These are phyloP conservation scores for Hippopotamus amphibius DNA, from an alignment of 2,113 vertebrate species.

Conservation along the genomic window DNA sequence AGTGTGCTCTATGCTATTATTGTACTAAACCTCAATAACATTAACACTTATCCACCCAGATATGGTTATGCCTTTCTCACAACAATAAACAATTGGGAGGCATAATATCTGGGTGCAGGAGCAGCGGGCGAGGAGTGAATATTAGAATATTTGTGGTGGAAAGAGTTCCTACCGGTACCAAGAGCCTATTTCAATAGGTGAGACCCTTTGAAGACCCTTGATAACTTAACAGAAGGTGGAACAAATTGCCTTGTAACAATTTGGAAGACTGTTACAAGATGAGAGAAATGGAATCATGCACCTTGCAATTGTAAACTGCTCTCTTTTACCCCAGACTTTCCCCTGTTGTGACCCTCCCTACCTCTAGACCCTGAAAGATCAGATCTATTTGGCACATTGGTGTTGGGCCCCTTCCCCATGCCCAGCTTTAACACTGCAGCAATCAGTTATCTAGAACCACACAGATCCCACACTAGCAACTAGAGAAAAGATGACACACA, in stretches of 20 bases:
- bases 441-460: neutral
- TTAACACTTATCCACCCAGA: neutral
- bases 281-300: neutral
- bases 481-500: neutral
- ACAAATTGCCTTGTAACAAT: neutral
- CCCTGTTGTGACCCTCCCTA: neutral
- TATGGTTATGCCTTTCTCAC: too few species aligned
- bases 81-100: neutral
- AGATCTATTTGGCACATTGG: neutral
- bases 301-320: neutral
- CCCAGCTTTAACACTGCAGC: neutral
- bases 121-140: neutral
- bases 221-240: neutral
- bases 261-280: neutral
- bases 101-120: neutral
- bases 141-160: neutral
- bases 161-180: neutral
- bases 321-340: neutral
- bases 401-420: neutral
- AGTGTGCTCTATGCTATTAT: neutral
- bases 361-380: neutral
- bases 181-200: neutral
- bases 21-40: neutral
- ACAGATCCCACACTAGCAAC: neutral
- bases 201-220: neutral